phyloP scores from a whole-genome alignment of 2,888 invertebrate species.

The Mamestra brassicae region DNA sequence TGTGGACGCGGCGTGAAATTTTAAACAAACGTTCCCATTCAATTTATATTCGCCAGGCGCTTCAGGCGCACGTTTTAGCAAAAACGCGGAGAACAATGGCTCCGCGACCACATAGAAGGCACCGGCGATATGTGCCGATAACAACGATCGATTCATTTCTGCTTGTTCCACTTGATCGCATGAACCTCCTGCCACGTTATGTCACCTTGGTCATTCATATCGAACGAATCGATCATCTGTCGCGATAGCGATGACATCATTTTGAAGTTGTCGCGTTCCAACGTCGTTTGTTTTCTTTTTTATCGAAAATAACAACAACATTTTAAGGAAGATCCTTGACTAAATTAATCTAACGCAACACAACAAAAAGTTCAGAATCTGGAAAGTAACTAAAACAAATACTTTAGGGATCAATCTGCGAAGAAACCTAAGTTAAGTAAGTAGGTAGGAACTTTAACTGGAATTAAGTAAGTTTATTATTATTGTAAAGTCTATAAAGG shows the following conservation, averaged over 20 bases:
- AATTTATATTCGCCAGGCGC: slow-evolving; percentile 80
- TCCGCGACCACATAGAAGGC: slow-evolving; percentile 66
- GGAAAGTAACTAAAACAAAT: too few species aligned
- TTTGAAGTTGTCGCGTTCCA: slow-evolving; percentile 4
- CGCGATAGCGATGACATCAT: slow-evolving; percentile 59
- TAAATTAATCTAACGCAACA: too few species aligned
- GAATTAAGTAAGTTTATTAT: too few species aligned
- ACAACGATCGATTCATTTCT: slow-evolving; percentile 80
- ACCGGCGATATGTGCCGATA: slow-evolving; percentile 74
- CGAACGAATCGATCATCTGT: slow-evolving; percentile 75
- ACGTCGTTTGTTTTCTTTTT: neutral
- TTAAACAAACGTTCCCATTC: slow-evolving; percentile 79
- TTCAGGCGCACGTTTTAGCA: slow-evolving; percentile 74
- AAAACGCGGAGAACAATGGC: slow-evolving; percentile 72
- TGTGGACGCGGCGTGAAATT: slow-evolving; percentile 76
- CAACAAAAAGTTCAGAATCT: too few species aligned
- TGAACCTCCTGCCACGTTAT: slow-evolving; percentile 75
- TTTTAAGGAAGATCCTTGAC: too few species aligned
- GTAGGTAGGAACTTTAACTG: too few species aligned
- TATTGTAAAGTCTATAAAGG: too few species aligned
- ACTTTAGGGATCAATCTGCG: too few species aligned
- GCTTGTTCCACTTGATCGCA: slow-evolving; percentile 62
- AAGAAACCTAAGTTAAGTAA: too few species aligned
- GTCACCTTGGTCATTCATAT: slow-evolving; percentile 79
- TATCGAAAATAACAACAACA: neutral